Percentiles rank a stretch among this genome's conserved stretches.
phyloP scores from a whole-genome alignment of 2,113 vertebrate genomes.

The Saccopteryx bilineata region DNA sequence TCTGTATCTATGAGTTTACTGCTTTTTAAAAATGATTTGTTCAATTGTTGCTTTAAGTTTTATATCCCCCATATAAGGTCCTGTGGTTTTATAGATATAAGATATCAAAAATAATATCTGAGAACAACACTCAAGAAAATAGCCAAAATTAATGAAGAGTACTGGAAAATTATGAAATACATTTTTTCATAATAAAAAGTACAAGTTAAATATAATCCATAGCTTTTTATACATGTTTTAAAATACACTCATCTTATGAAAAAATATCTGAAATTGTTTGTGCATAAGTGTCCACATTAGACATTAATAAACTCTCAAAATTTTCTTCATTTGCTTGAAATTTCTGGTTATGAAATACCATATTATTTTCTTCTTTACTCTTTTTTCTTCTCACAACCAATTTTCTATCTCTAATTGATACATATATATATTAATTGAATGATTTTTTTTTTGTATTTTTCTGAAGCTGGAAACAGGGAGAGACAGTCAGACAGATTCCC shows the following conservation, averaged over 20 bases:
- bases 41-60: too few relatives aligned
- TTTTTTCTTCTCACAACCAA: not conserved
- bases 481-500: too few relatives aligned
- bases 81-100: not conserved
- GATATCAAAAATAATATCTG: not conserved
- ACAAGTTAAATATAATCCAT: not conserved
- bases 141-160: not conserved
- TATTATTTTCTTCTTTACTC: not conserved
- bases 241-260: not conserved
- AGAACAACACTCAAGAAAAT: not conserved
- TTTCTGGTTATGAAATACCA: not conserved
- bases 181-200: not conserved
- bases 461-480: too few relatives aligned
- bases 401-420: not conserved
- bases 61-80: not conserved
- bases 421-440: too few relatives aligned
- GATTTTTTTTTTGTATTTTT: too few relatives aligned
- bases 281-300: not conserved
- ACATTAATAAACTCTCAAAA: not conserved
- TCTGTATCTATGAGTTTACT: too few relatives aligned
- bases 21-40: too few relatives aligned
- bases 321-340: not conserved
- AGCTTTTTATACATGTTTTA: not conserved
- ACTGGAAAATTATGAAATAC: not conserved
- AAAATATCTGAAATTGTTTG: not conserved